phyloP scores from a whole-genome alignment of 2,888 invertebrate genomes.

The Troilus luridus region DNA sequence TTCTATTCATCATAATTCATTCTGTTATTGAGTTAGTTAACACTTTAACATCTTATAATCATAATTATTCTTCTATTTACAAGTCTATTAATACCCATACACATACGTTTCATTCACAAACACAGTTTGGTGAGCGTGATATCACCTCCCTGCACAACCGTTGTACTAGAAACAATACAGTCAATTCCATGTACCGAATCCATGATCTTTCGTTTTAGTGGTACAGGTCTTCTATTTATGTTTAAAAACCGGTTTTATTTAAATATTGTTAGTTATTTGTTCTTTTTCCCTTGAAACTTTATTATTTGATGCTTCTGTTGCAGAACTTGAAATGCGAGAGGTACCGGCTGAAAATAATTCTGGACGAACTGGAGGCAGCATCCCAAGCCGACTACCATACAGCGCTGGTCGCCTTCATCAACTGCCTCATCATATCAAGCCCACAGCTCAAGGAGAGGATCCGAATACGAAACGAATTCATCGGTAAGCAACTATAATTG shows the following conservation, averaged over 20 bases:
- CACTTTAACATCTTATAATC: neutral
- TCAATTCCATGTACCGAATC: no score
- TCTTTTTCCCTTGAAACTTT: neutral
- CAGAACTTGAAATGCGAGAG: slow-evolving; percentile 89
- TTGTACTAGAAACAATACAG: no score
- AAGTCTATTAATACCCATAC: no score
- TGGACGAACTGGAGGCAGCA: slow-evolving; percentile 88
- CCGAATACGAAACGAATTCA: slow-evolving; percentile 92
- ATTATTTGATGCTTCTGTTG: slow-evolving; percentile 62
- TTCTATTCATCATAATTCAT: neutral
- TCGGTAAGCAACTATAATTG: slow-evolving; percentile 77
- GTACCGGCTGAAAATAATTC: slow-evolving; percentile 90
- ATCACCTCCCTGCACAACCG: no score
- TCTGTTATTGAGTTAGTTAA: neutral
- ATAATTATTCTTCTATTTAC: no score
- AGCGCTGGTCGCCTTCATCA: slow-evolving; percentile 92
- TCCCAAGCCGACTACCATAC: slow-evolving; percentile 88
- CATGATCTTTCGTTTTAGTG: no score
- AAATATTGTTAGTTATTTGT: neutral
- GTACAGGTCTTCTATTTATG: no score
- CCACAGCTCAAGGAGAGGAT: slow-evolving; percentile 88
- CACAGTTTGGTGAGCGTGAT: no score
- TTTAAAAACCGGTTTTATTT: no score
- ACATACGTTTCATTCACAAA: no score
- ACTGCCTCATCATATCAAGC: slow-evolving; percentile 94